These are phyloP conservation scores for Gasterosteus aculeatus DNA, from an alignment of 2,113 vertebrate species.

Conservation along the genomic window DNA sequence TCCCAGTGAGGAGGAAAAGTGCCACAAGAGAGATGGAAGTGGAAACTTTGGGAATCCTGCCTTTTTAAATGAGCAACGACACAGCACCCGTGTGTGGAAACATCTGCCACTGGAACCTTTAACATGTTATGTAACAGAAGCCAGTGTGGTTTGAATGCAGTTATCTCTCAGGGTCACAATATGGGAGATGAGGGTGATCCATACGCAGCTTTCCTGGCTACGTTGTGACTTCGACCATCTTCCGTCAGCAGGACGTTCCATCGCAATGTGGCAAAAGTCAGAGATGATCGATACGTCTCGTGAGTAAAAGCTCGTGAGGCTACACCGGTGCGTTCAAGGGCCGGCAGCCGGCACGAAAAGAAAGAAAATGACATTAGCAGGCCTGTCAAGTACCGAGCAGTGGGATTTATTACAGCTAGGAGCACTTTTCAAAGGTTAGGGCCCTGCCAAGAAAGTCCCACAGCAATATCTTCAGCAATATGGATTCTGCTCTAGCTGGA, in stretches of 20 bases:
- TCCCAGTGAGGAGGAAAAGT: too few species aligned
- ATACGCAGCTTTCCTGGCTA: not conserved
- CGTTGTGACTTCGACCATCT: not conserved
- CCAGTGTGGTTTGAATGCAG: not conserved
- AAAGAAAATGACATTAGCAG: constrained; percentile 26
- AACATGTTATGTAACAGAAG: not conserved
- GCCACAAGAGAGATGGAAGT: too few species aligned
- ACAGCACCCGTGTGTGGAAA: too few species aligned
- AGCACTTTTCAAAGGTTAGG: constrained; percentile 57
- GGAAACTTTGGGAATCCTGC: too few species aligned
- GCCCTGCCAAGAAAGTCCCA: constrained; percentile 62
- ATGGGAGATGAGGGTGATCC: not conserved
- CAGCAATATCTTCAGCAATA: constrained; percentile 61
- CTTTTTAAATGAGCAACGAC: too few species aligned
- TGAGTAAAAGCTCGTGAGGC: not conserved
- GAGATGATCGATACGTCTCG: constrained; percentile 35
- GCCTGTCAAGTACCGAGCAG: constrained; percentile 40
- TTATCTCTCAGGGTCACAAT: not conserved
- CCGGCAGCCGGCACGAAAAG: constrained; percentile 1
- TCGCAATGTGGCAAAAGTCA: constrained; percentile 10
- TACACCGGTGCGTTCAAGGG: constrained; percentile 25
- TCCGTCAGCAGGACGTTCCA: not conserved
- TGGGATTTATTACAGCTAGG: constrained; percentile 62
- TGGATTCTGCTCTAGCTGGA: constrained; percentile 40
- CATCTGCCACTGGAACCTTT: too few species aligned